A percentile compares a stretch with the other conserved stretches of the same genome.
Evolutionary conservation across 2,888 invertebrate genomes (phyloP).

Genomic region (Apamea crenata): DNA sequence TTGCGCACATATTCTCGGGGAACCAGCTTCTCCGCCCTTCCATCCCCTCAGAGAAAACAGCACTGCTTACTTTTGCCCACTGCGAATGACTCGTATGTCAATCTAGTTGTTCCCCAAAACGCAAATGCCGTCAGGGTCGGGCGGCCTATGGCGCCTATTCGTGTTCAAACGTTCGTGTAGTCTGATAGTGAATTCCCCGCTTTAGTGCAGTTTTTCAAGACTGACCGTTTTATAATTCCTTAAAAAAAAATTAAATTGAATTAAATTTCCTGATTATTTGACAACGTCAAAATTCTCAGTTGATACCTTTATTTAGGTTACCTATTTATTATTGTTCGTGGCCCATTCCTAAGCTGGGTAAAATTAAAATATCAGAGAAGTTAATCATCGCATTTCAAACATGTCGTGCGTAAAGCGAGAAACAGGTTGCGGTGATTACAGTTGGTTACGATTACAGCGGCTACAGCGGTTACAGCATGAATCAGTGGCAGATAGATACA

Average conservation of each 20-base stretch:
- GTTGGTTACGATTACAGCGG: constrained; percentile 2
- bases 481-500: constrained; percentile 48
- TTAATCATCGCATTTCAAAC: not conserved
- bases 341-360: not conserved
- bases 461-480: constrained; percentile 6
- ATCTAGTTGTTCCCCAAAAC: not conserved
- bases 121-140: not conserved
- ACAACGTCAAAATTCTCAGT: constrained; percentile 39
- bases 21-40: too few relatives aligned
- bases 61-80: not conserved
- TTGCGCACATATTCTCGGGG: too few relatives aligned
- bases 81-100: not conserved
- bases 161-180: not conserved
- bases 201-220: constrained; percentile 1
- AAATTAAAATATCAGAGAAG: constrained; percentile 5
- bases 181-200: not conserved
- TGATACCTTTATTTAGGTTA: not conserved
- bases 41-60: too few relatives aligned
- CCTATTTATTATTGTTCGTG: not conserved
- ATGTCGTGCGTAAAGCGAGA: constrained; percentile 37
- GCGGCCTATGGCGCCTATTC: not conserved
- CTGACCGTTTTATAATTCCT: not conserved
- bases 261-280: not conserved
- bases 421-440: constrained; percentile 14
- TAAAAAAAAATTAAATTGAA: not conserved